Conservation (phyloP, 2,113 vertebrate species). For the Hyaena hyaena region DNA sequence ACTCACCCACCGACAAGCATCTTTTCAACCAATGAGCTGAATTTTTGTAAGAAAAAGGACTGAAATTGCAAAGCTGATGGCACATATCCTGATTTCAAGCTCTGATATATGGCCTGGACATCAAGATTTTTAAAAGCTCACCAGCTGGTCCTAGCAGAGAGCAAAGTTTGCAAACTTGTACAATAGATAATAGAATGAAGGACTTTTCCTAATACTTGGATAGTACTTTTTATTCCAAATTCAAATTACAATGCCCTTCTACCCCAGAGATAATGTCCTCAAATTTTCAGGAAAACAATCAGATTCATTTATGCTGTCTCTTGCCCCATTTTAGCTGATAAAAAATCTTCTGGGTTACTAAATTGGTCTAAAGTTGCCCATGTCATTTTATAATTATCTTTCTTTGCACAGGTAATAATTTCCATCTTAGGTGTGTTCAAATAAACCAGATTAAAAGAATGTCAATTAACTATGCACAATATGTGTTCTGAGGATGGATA, state of each 20-base stretch:
- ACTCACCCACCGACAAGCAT: not conserved
- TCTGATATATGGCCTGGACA: not conserved
- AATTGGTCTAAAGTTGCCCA: conserved; percentile 61
- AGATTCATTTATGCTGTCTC: conserved; percentile 33
- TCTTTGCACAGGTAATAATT: conserved; percentile 64
- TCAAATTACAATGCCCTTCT: not conserved
- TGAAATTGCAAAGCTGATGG: not conserved
- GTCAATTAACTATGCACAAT: conserved; percentile 63
- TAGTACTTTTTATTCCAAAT: conserved; percentile 33
- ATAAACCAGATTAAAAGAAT: conserved; percentile 80
- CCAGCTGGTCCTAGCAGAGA: not conserved
- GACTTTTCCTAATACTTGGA: not conserved
- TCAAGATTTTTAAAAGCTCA: not conserved
- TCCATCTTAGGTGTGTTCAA: conserved; percentile 69
- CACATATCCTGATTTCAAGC: not conserved
- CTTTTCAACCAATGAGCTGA: not conserved
- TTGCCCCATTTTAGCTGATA: conserved; percentile 50
- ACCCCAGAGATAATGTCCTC: conserved; percentile 9
- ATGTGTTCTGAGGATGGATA: conserved; percentile 48
- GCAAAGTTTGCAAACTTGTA: not conserved
- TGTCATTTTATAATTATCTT: conserved; percentile 53
- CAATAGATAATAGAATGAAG: not conserved
- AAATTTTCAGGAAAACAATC: not conserved
- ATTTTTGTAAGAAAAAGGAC: not conserved
- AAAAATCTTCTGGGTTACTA: conserved; percentile 56